These are phyloP conservation scores for Celastrina argiolus DNA, from an alignment of 2,888 invertebrate genomes.

Conservation along the genomic window DNA sequence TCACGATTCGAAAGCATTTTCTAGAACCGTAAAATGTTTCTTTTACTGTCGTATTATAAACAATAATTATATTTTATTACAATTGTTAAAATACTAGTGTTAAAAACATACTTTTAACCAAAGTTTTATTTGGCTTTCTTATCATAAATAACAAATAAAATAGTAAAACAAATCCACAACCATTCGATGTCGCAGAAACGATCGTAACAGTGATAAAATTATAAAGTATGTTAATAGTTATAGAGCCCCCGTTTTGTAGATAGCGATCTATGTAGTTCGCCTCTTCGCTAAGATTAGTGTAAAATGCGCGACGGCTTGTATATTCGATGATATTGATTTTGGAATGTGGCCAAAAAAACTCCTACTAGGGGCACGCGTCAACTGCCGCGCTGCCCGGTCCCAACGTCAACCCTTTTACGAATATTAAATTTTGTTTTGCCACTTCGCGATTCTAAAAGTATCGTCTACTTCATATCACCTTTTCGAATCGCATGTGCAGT, in stretches of 20 bases:
- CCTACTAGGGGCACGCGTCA: conserved; percentile 72
- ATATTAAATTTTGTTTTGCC: conserved; percentile 79
- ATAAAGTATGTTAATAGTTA: conserved; percentile 5
- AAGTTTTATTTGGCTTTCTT: neutral
- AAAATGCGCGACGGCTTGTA: conserved; percentile 68
- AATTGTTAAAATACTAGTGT: neutral
- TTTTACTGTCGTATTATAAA: neutral
- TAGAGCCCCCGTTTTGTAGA: neutral
- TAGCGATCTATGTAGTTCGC: conserved; percentile 36
- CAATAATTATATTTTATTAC: neutral
- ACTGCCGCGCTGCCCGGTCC: conserved; percentile 70
- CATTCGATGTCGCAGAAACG: neutral
- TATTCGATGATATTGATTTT: conserved; percentile 76
- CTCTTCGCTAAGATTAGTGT: conserved; percentile 66
- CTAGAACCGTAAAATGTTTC: neutral
- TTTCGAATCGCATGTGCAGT: conserved; percentile 39
- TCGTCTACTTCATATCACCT: conserved; percentile 60
- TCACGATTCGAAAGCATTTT: neutral
- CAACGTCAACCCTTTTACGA: conserved; percentile 77
- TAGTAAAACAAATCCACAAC: neutral
- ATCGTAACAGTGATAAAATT: neutral
- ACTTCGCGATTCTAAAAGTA: conserved; percentile 70
- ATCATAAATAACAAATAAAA: neutral
- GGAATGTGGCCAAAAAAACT: conserved; percentile 76
- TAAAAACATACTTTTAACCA: neutral